phyloP scores from a whole-genome alignment of 1,140 invertebrate species.

The Nebria ingens region DNA sequence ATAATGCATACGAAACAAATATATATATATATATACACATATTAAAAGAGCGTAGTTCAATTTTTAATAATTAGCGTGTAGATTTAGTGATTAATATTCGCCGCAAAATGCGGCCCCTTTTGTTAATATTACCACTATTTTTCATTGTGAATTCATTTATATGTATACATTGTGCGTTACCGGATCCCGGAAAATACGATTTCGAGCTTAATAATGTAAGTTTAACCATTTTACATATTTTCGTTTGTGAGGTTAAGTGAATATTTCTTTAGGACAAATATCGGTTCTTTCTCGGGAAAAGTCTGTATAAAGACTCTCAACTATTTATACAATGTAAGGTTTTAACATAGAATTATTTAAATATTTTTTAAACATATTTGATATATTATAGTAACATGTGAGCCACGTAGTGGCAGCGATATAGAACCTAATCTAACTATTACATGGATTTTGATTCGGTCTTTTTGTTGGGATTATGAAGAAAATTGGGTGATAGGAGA shows the following conservation, averaged over 20 bases:
- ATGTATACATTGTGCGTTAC: constrained; percentile 17
- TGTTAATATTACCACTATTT: constrained; percentile 1
- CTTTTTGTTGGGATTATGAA: constrained; percentile 23
- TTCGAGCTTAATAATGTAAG: constrained; percentile 27
- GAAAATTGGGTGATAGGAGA: constrained; percentile 26
- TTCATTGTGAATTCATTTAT: neutral
- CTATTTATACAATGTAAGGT: constrained; percentile 33
- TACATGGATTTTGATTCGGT: constrained; percentile 18
- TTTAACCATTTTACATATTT: constrained; percentile 12
- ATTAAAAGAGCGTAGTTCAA: too few relatives aligned
- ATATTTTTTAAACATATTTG: constrained; percentile 11
- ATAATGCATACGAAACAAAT: too few relatives aligned
- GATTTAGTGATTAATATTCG: neutral
- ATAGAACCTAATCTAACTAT: constrained; percentile 18
- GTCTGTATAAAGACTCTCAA: constrained; percentile 33
- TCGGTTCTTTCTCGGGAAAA: constrained; percentile 29
- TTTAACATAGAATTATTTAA: constrained; percentile 6
- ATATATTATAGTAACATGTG: constrained; percentile 19
- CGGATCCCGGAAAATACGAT: constrained; percentile 36
- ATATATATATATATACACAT: too few relatives aligned
- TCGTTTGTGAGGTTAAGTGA: constrained; percentile 11
- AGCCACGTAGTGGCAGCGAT: constrained; percentile 10
- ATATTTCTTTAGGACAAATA: constrained; percentile 23
- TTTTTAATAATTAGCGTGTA: too few relatives aligned
- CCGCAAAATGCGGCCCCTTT: neutral